Evolutionary conservation across 1,140 invertebrate genomes (phyloP).

Genomic region (Saccostrea glomerata): DNA sequence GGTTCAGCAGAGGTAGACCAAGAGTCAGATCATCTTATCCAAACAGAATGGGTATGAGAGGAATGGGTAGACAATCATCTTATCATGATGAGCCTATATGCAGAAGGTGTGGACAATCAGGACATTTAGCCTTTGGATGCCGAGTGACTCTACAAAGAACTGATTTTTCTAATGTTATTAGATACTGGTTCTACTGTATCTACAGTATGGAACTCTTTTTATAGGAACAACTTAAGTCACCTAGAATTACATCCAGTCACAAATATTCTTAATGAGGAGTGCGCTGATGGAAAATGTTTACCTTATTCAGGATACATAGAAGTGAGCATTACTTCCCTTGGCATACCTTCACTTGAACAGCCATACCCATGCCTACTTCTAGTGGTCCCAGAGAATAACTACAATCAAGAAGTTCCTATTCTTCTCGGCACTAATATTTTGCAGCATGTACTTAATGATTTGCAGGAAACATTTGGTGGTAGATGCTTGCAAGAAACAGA

Average conservation of each 20-base stretch:
- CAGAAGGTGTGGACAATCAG: conserved; percentile 25
- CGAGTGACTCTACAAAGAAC: neutral
- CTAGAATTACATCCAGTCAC: neutral
- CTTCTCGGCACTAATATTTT: conserved; percentile 50
- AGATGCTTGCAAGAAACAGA: conserved; percentile 36
- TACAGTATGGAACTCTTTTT: conserved; percentile 31
- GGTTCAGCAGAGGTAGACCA: neutral
- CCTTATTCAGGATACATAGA: conserved; percentile 41
- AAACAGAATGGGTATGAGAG: neutral
- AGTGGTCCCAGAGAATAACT: conserved; percentile 48
- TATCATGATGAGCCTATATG: conserved; percentile 25
- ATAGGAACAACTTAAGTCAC: neutral
- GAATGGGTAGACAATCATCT: neutral
- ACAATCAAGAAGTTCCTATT: conserved; percentile 40
- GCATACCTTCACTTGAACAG: neutral
- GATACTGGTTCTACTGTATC: conserved; percentile 47
- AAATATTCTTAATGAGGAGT: neutral
- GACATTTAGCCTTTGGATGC: neutral
- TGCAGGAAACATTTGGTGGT: conserved; percentile 26
- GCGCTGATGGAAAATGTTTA: conserved; percentile 1
- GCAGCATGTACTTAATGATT: neutral
- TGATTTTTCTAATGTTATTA: conserved; percentile 35
- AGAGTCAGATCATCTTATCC: neutral
- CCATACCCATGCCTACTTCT: conserved; percentile 15
- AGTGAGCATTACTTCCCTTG: neutral